Percentiles rank a stretch among this genome's conserved stretches.
These are phyloP conservation scores for Acrocephalus kingi DNA, from an alignment of 2,113 vertebrate genomes.

Conservation along the genomic window DNA sequence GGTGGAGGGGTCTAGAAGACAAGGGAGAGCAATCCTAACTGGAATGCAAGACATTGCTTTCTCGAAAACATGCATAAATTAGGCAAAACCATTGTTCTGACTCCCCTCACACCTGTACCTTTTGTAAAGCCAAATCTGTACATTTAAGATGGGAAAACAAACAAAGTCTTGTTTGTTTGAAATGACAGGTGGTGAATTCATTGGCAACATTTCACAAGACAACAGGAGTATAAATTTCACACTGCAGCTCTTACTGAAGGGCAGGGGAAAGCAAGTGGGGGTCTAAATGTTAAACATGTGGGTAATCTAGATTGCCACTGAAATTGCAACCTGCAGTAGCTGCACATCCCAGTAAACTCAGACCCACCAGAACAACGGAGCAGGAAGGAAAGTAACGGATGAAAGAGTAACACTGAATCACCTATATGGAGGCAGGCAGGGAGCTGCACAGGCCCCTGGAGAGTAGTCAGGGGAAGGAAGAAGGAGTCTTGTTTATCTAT, in stretches of 20 bases:
- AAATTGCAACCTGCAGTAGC: neutral
- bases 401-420: neutral
- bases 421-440: neutral
- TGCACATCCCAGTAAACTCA: neutral
- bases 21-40: neutral
- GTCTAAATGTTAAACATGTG: neutral
- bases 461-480: neutral
- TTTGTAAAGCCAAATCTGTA: neutral
- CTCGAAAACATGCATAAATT: neutral
- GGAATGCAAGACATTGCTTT: neutral
- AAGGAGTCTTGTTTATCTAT: neutral
- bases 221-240: neutral
- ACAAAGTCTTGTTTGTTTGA: neutral
- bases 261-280: neutral
- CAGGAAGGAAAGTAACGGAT: neutral
- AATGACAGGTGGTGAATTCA: neutral
- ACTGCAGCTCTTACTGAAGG: neutral
- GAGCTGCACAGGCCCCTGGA: neutral
- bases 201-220: neutral
- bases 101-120: neutral
- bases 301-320: neutral
- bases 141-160: constrained; percentile 15
- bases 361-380: neutral
- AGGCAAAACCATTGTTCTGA: neutral
- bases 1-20: neutral